Conservation (phyloP, 92 coral and sea anemone genomes). For the Galaxea fascicularis region DNA sequence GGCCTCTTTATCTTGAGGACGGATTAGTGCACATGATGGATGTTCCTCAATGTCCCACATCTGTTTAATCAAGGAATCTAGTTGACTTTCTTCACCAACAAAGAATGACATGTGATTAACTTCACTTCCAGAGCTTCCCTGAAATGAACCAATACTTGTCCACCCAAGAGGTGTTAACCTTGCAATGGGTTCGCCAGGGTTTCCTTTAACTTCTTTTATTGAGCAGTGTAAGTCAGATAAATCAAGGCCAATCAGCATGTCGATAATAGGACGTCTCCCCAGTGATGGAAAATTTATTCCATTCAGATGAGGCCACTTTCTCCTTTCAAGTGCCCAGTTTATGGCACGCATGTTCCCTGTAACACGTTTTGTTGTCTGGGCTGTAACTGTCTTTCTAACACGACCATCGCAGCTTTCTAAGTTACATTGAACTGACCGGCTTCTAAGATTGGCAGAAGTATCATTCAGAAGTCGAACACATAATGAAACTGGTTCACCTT, state of each 20-base stretch:
- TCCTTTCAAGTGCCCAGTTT: conserved; percentile 39
- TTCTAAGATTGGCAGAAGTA: no score
- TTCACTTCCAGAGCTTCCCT: background rate
- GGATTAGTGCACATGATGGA: background rate
- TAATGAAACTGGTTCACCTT: conserved; percentile 29
- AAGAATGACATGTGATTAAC: conserved; percentile 5
- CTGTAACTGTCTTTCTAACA: background rate
- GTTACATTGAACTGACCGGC: background rate
- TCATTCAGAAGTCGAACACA: no score
- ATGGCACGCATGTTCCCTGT: conserved; percentile 53
- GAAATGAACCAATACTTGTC: background rate
- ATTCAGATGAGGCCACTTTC: conserved; percentile 52
- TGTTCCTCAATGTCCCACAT: conserved; percentile 8
- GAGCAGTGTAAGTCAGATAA: background rate
- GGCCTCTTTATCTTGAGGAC: conserved; percentile 29
- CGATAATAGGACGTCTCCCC: no score
- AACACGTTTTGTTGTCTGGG: conserved; percentile 39
- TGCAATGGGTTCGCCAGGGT: conserved; percentile 6
- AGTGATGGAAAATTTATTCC: no score
- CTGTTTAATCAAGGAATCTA: no score
- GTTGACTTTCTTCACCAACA: background rate
- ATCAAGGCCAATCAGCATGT: conserved; percentile 57
- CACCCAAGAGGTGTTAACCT: background rate
- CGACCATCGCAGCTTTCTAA: conserved; percentile 41
- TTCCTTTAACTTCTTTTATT: no score